Base-by-base conservation (phyloP, 2,888 invertebrate species). In the Furcula furcula region DNA sequence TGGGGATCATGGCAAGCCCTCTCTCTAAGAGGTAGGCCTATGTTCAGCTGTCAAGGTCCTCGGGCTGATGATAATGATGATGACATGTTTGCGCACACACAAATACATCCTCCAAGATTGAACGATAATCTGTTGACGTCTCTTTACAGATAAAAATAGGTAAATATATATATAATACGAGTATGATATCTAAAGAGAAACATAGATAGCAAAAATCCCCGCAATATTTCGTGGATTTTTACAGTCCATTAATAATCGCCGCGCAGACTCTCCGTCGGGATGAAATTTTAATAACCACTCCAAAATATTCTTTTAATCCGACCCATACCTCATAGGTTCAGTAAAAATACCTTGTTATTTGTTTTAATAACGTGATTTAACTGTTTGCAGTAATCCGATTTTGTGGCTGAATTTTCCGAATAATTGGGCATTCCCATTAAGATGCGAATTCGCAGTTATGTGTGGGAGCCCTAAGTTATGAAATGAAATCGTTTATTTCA, bases 231-330 rank as follows among this genome's bases (percentile, higher is more conserved):
- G 9, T 32, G 36, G 44, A 55, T 54, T 56, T 58, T 47, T 54
- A 50, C 54, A 56, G 44, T 34, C 43, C 55, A 68, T 69, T 63
- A 62, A 52, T 58, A 57, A 66, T 65, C 48, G 39, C 58, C 31
- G 48, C 14, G 29, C 31, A 33, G 38, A 52, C 46, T 40, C 55
- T 54, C 46, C 28, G 29, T 27, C 36, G 39, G 34, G 27, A 34
- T 68, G 55, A 63, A 70, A 58, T 46, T 65, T 65, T 65, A 58
- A 68, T 55, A 50, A 31, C 22, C 35, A 25, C n/a, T n/a, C 27
- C 28, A 37, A 46, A 48, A 7, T 12, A 9, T 54, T 57, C n/a
- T n/a, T n/a, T 37, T 51, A 46, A 41, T 38, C 40, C 36, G 18
- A 27, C 7, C 32, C 40, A 22, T 44, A n/a, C n/a, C n/a, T n/a